Evolutionary conservation across 2,797 vertebrate species (phyloP), one percentile per base, ranked within the genome.

Genomic region (Odontamblyopus lacepedii): DNA sequence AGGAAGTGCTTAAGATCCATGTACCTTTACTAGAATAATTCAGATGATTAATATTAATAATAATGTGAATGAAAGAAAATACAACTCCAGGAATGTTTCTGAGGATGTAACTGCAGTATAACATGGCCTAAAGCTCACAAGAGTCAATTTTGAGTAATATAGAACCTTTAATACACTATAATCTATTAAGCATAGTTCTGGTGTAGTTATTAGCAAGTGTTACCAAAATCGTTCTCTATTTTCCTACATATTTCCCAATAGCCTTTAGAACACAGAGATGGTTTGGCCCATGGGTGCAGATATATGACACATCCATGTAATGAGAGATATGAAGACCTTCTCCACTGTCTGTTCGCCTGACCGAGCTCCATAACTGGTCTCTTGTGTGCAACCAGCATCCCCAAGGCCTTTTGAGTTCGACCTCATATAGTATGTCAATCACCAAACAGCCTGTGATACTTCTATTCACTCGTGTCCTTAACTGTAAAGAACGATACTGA

Each of bases 261-360:
- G 63, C 53, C 74, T 77, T 71, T 23, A 64, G 73, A 67, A 70
- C 44, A 73, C 44, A 44, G 71, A 71, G 60, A 30, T 77, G 75
- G 50, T 4, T 48, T 63, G 13, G 63, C 83, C 71, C 69, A 51
- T 67, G 80, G 74, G 69, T 73, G 29, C 27, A 75, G 59, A 77
- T 76, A 75, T 78, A 73, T 78, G 65, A 81, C 75, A 75, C 70
- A 67, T 77, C 44, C 57, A 82, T 78, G 77, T 75, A 85, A 86
- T 87, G 81, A 87, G 66, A 75, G 63, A 80, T 83, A 77, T 76
- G 85, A 86, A 78, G 71, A 76, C 78, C 64, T 66, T 30, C 70
- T 75, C 73, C 63, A 38, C 35, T 6, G 67, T 77, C 72, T 44
- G 30, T 78, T 27, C 0, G 65, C 82, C 78, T 81, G 80, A 82